A percentile compares a stretch with the other conserved stretches of the same genome.
phyloP scores from a whole-genome alignment of 2,888 invertebrate genomes.

The Orchestes rusci region DNA sequence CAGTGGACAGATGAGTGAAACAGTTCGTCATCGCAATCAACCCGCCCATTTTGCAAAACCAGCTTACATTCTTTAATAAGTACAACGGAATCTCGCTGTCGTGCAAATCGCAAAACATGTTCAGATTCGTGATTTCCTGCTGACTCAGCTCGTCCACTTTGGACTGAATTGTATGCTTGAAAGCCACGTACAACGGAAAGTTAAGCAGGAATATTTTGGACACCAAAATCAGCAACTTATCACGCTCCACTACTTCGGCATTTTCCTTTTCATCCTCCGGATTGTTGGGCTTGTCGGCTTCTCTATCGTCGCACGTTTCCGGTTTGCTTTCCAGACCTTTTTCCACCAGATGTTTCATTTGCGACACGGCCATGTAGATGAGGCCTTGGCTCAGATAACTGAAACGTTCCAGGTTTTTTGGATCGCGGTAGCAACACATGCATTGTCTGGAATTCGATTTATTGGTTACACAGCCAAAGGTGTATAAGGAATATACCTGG shows the following conservation, averaged over 20 bases:
- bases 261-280: slow-evolving; percentile 36
- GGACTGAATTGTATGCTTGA: slow-evolving; percentile 75
- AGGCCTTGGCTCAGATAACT: slow-evolving; percentile 84
- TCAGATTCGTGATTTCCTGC: slow-evolving; percentile 73
- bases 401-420: slow-evolving; percentile 86
- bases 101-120: slow-evolving; percentile 83
- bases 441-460: slow-evolving; percentile 82
- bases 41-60: slow-evolving; percentile 88
- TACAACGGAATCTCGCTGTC: slow-evolving; percentile 91
- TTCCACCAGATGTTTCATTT: slow-evolving; percentile 62
- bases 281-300: background rate
- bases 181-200: slow-evolving; percentile 82
- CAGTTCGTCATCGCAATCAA: slow-evolving; percentile 80
- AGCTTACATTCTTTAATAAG: slow-evolving; percentile 82
- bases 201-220: slow-evolving; percentile 85
- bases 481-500: no score
- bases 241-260: slow-evolving; percentile 66
- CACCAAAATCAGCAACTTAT: slow-evolving; percentile 79
- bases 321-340: slow-evolving; percentile 29
- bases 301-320: slow-evolving; percentile 6
- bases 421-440: slow-evolving; percentile 90
- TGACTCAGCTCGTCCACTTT: slow-evolving; percentile 76
- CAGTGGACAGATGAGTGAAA: slow-evolving; percentile 69
- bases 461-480: background rate
- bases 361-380: slow-evolving; percentile 73